phyloP scores from a whole-genome alignment of 2,888 invertebrate species.

The Strigamia crassipes region DNA sequence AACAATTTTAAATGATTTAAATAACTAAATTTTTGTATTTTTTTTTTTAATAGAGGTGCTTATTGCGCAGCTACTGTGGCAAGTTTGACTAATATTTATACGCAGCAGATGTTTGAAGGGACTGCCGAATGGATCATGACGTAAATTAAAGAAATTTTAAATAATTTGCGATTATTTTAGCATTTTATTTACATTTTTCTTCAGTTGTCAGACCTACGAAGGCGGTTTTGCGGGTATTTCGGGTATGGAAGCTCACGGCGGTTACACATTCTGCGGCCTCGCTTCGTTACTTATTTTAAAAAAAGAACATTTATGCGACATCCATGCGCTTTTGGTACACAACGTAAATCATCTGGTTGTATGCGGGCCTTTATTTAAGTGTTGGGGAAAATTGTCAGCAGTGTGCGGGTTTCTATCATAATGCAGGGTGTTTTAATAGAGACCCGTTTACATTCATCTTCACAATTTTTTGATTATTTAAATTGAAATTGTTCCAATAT shows the following conservation, averaged over 20 bases:
- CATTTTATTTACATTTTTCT: not conserved
- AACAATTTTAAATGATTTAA: constrained; percentile 40
- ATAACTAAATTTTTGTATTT: not conserved
- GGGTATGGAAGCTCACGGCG: constrained; percentile 97
- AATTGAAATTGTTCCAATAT: too few relatives aligned
- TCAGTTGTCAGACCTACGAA: constrained; percentile 95
- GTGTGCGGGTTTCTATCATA: too few relatives aligned
- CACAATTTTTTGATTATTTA: too few relatives aligned
- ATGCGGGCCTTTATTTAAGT: too few relatives aligned
- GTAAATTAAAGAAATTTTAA: constrained; percentile 56
- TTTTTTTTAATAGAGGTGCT: constrained; percentile 70
- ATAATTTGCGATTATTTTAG: not conserved
- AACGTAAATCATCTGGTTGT: too few relatives aligned
- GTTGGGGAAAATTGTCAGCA: too few relatives aligned
- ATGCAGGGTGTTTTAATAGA: too few relatives aligned
- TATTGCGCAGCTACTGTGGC: constrained; percentile 95
- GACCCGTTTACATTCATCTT: too few relatives aligned
- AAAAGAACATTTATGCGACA: constrained; percentile 74
- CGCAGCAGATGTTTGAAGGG: constrained; percentile 76
- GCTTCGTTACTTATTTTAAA: constrained; percentile 84
- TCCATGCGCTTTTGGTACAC: constrained; percentile 68
- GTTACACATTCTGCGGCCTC: constrained; percentile 97
- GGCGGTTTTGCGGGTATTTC: constrained; percentile 96
- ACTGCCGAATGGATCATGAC: constrained; percentile 89
- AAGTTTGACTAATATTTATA: constrained; percentile 78